Base-by-base conservation (phyloP, 2,113 vertebrate species). In the Urocolius indicus region DNA sequence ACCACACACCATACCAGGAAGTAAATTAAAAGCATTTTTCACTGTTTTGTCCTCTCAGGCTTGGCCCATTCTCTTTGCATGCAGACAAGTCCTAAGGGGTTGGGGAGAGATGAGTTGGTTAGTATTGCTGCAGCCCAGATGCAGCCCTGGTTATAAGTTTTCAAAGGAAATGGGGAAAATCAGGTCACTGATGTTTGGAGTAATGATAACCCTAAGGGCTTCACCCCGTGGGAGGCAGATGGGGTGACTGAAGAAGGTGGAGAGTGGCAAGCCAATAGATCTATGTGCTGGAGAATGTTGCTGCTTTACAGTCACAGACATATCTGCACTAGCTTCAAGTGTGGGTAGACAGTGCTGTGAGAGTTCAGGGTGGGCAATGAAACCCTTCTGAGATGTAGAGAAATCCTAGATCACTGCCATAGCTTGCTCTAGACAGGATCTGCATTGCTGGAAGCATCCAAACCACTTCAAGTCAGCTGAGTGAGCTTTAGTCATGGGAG, bases 141-240 rank as follows among this genome's bases (percentile, higher is more conserved):
- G 18, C 15, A 92, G 34, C 21, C 38, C 67, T 8, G 5, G n/a
- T 91, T 58, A 41, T 30, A 84, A 10, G 15, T 66, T 74, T 94
- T 49, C 24, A 38, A 63, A 77, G 65, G 17, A 75, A 12, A 55
- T 27, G 23, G 34, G n/a, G n/a, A 87, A 94, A 89, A 84, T 10
- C 20, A 30, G 52, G 45, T 67, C 2, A 59, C 43, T 5, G 21
- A 22, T 1, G 5, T 55, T 19, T 77, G 43, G 46, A 1, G 15
- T 17, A 69, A 58, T 0, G 6, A 45, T 11, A 89, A 74, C 30
- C 23, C 38, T 24, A 59, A 72, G 34, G 29, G 16, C 9, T 75
- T 48, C 3, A 21, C 8, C 4, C 9, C 4, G 1, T 2, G 1
- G 12, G n/a, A 55, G 10, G 17, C 17, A 38, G 36, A 32, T 7